These are phyloP conservation scores for Columbina picui DNA, from an alignment of 2,113 vertebrate species.

Conservation along the genomic window DNA sequence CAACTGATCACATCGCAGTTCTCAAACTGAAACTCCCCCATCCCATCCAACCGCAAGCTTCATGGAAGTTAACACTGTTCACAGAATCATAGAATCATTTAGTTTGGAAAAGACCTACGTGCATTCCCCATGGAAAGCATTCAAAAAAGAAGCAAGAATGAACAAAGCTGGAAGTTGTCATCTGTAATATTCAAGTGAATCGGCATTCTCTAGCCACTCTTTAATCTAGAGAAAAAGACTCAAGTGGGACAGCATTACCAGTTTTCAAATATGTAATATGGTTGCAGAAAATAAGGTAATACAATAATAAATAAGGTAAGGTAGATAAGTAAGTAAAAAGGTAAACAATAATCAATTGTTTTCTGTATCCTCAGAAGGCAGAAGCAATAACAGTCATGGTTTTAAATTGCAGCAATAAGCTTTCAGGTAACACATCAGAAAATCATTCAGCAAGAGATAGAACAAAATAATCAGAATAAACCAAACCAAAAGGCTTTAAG, in stretches of 20 bases:
- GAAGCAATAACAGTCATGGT: not conserved
- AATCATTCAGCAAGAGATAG: not conserved
- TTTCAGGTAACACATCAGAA: not conserved
- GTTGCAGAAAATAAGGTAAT: not conserved
- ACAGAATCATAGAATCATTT: too few relatives aligned
- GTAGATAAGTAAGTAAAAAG: too few relatives aligned
- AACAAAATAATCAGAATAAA: not conserved
- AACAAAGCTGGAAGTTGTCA: not conserved
- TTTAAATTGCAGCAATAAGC: not conserved
- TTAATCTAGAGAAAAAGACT: not conserved
- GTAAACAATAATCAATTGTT: not conserved
- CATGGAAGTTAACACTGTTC: not conserved
- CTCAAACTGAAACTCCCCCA: not conserved
- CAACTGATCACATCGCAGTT: not conserved
- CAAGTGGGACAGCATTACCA: not conserved
- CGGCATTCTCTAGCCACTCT: not conserved
- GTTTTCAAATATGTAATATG: not conserved
- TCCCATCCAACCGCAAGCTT: not conserved
- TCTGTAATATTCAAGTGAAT: not conserved
- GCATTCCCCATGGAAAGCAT: not conserved
- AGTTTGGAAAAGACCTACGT: too few relatives aligned
- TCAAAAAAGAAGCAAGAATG: not conserved
- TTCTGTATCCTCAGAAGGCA: not conserved
- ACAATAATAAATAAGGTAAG: not conserved
- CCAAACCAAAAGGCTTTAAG: not conserved